Evolutionary conservation across 2,888 invertebrate genomes (phyloP), one percentile per base, ranked within the genome.

Genomic region (Pseudococcus viburni): DNA sequence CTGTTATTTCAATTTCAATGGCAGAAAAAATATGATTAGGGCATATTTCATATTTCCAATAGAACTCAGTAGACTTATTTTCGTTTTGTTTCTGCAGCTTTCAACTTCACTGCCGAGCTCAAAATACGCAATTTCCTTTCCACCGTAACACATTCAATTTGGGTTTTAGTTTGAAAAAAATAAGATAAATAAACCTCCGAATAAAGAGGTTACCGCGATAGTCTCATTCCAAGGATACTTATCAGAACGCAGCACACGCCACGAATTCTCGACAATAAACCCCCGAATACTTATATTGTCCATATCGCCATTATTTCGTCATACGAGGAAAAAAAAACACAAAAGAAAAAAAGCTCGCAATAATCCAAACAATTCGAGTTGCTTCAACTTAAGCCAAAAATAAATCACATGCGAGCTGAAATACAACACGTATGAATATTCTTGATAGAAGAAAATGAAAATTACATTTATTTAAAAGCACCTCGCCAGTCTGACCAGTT

Each of bases 221-320:
- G 26, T 17, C 73, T 33, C 73, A 73, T 73, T 33, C 33, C 33
- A 11, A 42, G 73, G 26, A 73, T 73, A 73, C 73, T 73, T 73
- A 73, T 73, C 73, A 73, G 73, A 73, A 73, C 73, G 33, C 73
- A 73, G 73, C 73, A 73, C 73, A 73, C 73, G 39, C 26, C 33
- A 73, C 39, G 19, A 73, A 73, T 33, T 19, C 73, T 73, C 73
- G 73, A 73, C 73, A 73, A 73, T 73, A 73, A 68, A 26, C 73
- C 73, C 33, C n/a, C 73, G 33, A 19, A 19, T 22, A 22, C 64
- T 64, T 64, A 64, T 73, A 73, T 73, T 73, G 33, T 73, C 33
- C 39, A 73, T 33, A 33, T 73, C 39, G 73, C 33, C 73, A 73
- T 73, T 73, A 73, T 33, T 73, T 73, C 33, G 26, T 73, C 33